Evolutionary conservation across 2,113 vertebrate species (phyloP).

Genomic region (Eulemur rufifrons): DNA sequence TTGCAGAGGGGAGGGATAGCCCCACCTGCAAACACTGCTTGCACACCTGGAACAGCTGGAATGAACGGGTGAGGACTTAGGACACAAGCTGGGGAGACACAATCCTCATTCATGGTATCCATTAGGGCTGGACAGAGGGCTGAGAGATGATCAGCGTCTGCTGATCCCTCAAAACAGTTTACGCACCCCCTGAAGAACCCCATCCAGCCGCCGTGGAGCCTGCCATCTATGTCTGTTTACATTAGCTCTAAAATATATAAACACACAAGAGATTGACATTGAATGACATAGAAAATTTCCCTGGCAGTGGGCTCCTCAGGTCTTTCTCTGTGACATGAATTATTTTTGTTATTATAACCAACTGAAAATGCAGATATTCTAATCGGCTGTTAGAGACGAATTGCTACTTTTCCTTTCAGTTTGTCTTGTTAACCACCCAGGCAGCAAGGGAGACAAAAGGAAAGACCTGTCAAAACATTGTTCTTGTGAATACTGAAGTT

Average conservation of each 20-base stretch:
- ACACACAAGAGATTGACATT: too few relatives aligned
- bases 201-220: background rate
- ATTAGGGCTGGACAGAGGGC: background rate
- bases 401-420: background rate
- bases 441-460: background rate
- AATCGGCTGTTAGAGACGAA: background rate
- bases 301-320: background rate
- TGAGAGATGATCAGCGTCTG: background rate
- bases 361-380: background rate
- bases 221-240: background rate
- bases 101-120: background rate
- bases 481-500: background rate
- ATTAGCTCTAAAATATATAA: background rate
- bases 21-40: background rate
- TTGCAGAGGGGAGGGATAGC: background rate
- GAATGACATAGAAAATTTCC: background rate
- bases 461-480: background rate
- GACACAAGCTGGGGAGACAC: background rate
- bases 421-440: conserved; percentile 1
- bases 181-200: background rate
- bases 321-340: background rate
- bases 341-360: conserved; percentile 10
- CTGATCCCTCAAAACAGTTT: background rate
- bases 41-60: background rate
- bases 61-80: background rate